A percentile compares a stretch with the other conserved stretches of the same genome.
phyloP scores from a whole-genome alignment of 2,888 invertebrate genomes.

The Caenorhabditis sp. region DNA sequence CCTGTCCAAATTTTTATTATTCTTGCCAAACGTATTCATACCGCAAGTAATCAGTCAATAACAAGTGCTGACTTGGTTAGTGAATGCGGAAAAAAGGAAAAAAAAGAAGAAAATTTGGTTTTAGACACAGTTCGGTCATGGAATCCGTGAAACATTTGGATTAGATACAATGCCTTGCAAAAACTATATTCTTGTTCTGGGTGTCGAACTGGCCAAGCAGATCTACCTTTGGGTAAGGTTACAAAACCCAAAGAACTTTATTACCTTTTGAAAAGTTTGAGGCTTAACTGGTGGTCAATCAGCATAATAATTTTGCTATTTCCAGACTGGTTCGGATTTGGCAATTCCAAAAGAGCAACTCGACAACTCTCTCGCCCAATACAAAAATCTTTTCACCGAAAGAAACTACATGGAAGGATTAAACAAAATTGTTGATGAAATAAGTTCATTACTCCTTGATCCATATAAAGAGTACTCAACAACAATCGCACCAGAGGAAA shows the following conservation, averaged over 20 bases:
- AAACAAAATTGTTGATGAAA: slow-evolving; percentile 68
- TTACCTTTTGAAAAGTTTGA: too few relatives aligned
- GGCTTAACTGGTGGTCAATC: too few relatives aligned
- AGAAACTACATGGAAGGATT: slow-evolving; percentile 69
- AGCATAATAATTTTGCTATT: too few relatives aligned
- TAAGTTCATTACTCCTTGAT: slow-evolving; percentile 63
- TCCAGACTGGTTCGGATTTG: slow-evolving; percentile 65
- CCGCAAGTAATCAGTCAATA: slow-evolving; percentile 62
- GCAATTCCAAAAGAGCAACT: slow-evolving; percentile 60
- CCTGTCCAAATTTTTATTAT: slow-evolving; percentile 63
- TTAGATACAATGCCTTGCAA: slow-evolving; percentile 60
- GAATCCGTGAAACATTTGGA: slow-evolving; percentile 60
- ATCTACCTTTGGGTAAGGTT: slow-evolving; percentile 63
- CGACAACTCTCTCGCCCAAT: slow-evolving; percentile 56
- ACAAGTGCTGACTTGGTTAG: slow-evolving; percentile 64
- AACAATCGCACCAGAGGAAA: slow-evolving; percentile 19
- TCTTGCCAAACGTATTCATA: slow-evolving; percentile 67
- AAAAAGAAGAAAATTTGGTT: slow-evolving; percentile 14
- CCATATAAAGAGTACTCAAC: slow-evolving; percentile 54
- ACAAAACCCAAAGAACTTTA: too few relatives aligned
- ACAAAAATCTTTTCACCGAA: slow-evolving; percentile 65
- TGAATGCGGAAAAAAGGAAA: background rate
- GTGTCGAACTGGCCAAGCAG: slow-evolving; percentile 65
- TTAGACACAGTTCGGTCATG: slow-evolving; percentile 67
- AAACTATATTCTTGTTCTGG: slow-evolving; percentile 66